Evolutionary conservation across 2,797 vertebrate species (phyloP), one percentile per base, ranked within the genome.

Genomic region (Ambastaia sidthimunki): DNA sequence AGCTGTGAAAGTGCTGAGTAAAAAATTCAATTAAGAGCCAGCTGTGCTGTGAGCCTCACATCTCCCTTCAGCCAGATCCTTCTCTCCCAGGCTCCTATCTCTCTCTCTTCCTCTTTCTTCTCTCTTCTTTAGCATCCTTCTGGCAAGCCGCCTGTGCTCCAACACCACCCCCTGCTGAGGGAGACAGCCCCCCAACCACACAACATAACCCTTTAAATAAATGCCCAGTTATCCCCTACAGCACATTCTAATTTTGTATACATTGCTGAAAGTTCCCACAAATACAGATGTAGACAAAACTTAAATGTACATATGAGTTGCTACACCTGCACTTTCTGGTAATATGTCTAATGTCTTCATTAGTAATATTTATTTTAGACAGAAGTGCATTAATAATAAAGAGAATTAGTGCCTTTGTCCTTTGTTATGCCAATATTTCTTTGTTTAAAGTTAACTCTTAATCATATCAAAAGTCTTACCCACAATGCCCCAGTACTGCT

Each of bases 11-110:
- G 84, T 91, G 91, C 91, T 91, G 92, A 92, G 89, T 91, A 90
- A 90, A 93, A 84, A 87, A 87, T 91, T 91, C 91, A 93, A 93
- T 94, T 94, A 94, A 92, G 90, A 93, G 91, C 90, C 92, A 94
- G 93, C 93, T 94, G 94, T 92, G 92, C 88, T 84, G 82, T 89
- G 85, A 92, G 90, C 87, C 85, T 91, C 86, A 87, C 86, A 86
- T 90, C 88, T 89, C 89, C 90, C 89, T 90, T 85, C 86, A 89
- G 89, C 87, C 73, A 78, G 18, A 81, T 85, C 82, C 86, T 77
- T 59, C 41, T 57, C 52, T 75, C 70, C 21, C 77, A 52, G 44
- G 71, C 23, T 41, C 28, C 23, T 60, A 44, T 69, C 48, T 76
- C 31, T 41, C n/a, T n/a, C 66, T 54, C 55, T 75, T 80, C 74